Base-by-base conservation (phyloP, 2,113 vertebrate genomes). In the Ursus arctos region DNA sequence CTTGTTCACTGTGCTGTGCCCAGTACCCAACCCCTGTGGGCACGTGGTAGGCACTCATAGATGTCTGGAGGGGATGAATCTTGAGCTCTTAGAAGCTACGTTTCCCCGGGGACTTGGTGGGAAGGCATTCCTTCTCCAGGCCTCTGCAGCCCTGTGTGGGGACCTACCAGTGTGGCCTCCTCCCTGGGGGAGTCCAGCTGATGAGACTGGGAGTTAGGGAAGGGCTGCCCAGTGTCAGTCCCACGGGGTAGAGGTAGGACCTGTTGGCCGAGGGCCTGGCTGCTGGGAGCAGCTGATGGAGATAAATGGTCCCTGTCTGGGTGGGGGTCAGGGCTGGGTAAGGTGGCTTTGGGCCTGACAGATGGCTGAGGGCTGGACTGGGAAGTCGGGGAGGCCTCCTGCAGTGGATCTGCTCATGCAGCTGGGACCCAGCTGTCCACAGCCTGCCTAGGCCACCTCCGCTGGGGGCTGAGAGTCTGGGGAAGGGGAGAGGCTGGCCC, bases 281-380 rank as follows among this genome's bases (percentile, higher is more conserved):
- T 87, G 47, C 74, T 59, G 43, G 36, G 76, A 88, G 74, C 31
- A 28, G n/a, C n/a, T 81, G 61, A 77, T 91, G 74, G 88, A 94
- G 79, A 92, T 36, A 94, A 88, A 95, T 40, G 22, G 79, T 40
- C 13, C 59, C 80, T 84, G 80, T 94, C 83, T 40, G 7, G 92
- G 77, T 71, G 11, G 40, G 63, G 85, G 65, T 94, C 89, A 57
- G 86, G 72, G 79, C 24, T 0, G 26, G 81, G 85, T 69, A 22
- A 86, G 67, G 76, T 3, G 0, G 80, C 11, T 61, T 84, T n/a
- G 24, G 51, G 57, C 21, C 61, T 96, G 87, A 95, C 12, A 7
- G 80, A 94, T 93, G 63, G 76, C 19, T 63, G 51, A 24, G 76
- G 43, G 81, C 63, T 94, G 57, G 74, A 51, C 63, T 83, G 24